phyloP scores from a whole-genome alignment of 2,888 invertebrate genomes.

The Microplitis deprimator region DNA sequence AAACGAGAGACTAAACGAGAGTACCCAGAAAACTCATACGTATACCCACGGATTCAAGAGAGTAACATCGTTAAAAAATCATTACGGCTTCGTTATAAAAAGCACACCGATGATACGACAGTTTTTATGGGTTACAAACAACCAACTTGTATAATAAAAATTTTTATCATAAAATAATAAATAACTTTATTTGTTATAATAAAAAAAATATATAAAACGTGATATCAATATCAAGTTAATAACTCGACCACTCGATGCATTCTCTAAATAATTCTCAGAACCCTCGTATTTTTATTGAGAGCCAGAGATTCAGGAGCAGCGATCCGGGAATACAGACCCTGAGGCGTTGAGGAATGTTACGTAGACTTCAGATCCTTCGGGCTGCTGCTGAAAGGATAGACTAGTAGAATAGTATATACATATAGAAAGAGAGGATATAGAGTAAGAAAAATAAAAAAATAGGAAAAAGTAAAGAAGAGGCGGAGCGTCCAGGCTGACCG shows the following conservation, averaged over 20 bases:
- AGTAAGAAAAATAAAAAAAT: neutral
- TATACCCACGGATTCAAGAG: constrained; percentile 19
- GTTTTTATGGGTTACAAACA: constrained; percentile 17
- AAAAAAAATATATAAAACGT: neutral
- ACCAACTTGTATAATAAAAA: constrained; percentile 7
- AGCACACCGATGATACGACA: neutral
- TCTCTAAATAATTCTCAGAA: constrained; percentile 27
- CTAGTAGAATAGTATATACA: neutral
- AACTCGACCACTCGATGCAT: constrained; percentile 15
- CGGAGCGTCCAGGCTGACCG: constrained; percentile 25
- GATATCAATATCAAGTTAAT: constrained; percentile 16
- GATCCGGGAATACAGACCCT: neutral
- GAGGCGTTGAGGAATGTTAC: constrained; percentile 7
- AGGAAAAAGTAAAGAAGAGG: neutral
- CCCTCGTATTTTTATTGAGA: constrained; percentile 22
- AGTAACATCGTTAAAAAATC: constrained; percentile 42
- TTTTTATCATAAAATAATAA: constrained; percentile 6
- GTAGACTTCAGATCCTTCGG: too few relatives aligned
- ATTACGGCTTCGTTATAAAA: constrained; percentile 36
- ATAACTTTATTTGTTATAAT: neutral
- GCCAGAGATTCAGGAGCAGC: constrained; percentile 2
- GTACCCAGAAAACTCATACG: neutral
- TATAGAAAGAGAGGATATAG: neutral
- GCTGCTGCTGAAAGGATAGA: constrained; percentile 5
- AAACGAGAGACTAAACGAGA: constrained; percentile 33